Conservation (phyloP, 2,888 invertebrate genomes). For the Psylliodes chrysocephalus region DNA sequence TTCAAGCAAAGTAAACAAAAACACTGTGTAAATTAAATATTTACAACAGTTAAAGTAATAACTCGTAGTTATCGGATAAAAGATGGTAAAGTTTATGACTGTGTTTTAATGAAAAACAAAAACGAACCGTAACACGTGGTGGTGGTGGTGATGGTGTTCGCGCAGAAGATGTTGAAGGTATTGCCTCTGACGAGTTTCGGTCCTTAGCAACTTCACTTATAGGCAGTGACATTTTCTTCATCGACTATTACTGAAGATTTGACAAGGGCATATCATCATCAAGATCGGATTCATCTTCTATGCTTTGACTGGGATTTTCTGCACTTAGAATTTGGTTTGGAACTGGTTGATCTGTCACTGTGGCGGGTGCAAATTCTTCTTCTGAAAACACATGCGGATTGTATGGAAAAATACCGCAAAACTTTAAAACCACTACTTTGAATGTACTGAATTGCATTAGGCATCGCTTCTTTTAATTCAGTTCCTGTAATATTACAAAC, state of each 20-base stretch:
- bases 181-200: conserved; percentile 13
- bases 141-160: neutral
- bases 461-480: too few species aligned
- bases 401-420: conserved; percentile 24
- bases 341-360: conserved; percentile 25
- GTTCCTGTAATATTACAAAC: too few species aligned
- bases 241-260: neutral
- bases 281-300: conserved; percentile 9
- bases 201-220: conserved; percentile 15
- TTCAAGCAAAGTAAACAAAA: too few species aligned
- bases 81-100: too few species aligned
- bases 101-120: too few species aligned
- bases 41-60: too few species aligned
- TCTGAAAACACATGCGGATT: conserved; percentile 27
- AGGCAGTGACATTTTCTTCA: neutral
- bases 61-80: too few species aligned
- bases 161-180: neutral
- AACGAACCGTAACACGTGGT: too few species aligned
- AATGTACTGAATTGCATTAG: too few species aligned
- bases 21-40: too few species aligned
- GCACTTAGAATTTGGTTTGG: conserved; percentile 16
- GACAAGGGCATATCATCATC: neutral
- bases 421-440: neutral
- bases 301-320: conserved; percentile 13
- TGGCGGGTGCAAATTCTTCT: conserved; percentile 27